Evolutionary conservation across 2,888 invertebrate species (phyloP).

Genomic region (Acleris holmiana): DNA sequence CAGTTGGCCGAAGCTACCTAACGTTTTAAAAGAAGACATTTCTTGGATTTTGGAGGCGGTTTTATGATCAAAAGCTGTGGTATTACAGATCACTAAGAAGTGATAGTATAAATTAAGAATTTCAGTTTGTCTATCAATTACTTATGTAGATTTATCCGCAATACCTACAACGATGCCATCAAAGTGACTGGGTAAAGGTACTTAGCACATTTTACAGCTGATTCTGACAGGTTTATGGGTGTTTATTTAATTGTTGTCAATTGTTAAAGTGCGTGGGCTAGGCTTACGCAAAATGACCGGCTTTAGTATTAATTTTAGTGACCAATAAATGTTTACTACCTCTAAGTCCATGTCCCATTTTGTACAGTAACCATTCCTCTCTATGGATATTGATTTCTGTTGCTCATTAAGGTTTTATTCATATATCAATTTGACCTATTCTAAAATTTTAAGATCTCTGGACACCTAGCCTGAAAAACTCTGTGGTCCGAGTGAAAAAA

Average conservation of each 20-base stretch:
- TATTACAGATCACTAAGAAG: no score
- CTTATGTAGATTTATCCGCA: not conserved
- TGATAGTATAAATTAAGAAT: no score
- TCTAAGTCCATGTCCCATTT: constrained; percentile 45
- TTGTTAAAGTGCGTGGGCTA: constrained; percentile 47
- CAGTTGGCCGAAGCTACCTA: no score
- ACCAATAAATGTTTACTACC: constrained; percentile 60
- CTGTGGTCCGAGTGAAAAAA: no score
- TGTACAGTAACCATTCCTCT: constrained; percentile 44
- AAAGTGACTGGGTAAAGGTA: not conserved
- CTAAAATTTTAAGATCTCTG: no score
- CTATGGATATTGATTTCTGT: not conserved
- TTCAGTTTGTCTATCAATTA: not conserved
- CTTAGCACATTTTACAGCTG: constrained; percentile 4
- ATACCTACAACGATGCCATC: not conserved
- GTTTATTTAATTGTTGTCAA: constrained; percentile 16
- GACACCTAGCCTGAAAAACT: no score
- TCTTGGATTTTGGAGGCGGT: no score
- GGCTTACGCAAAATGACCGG: constrained; percentile 51
- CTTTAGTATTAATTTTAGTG: constrained; percentile 57
- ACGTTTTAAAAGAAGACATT: no score
- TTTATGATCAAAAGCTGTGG: no score
- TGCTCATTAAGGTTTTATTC: no score
- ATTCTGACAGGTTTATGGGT: constrained; percentile 6
- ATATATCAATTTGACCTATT: no score